A percentile compares a stretch with the other conserved stretches of the same genome.
phyloP scores from a whole-genome alignment of 2,888 invertebrate genomes.

The Tryphoninae sp. region DNA sequence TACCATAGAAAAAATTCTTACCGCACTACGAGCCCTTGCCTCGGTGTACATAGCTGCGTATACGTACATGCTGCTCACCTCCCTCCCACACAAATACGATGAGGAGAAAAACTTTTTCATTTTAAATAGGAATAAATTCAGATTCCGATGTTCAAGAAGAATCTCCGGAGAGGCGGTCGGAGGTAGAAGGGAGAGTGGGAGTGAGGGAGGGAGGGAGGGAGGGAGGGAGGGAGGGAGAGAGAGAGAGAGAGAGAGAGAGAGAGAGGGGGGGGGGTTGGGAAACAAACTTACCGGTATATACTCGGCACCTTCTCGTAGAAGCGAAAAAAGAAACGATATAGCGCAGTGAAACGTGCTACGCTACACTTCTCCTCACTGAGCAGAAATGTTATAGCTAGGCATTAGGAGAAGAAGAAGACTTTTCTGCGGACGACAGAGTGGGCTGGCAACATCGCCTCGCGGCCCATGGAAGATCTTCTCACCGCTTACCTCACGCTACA shows the following conservation, averaged over 20 bases:
- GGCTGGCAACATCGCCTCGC: slow-evolving; percentile 27
- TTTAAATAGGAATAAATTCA: slow-evolving; percentile 78
- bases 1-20: slow-evolving; percentile 35
- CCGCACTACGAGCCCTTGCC: slow-evolving; percentile 18
- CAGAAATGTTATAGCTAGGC: slow-evolving; percentile 30
- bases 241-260: slow-evolving; percentile 13
- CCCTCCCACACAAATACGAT: slow-evolving; percentile 28
- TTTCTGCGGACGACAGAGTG: slow-evolving; percentile 16
- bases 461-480: slow-evolving; percentile 34
- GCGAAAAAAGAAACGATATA: slow-evolving; percentile 30
- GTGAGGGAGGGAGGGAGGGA: background rate
- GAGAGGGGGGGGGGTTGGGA: slow-evolving; percentile 1
- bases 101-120: slow-evolving; percentile 74
- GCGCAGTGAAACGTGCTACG: slow-evolving; percentile 43
- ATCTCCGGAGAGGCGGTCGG: slow-evolving; percentile 56
- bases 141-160: slow-evolving; percentile 66
- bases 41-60: slow-evolving; percentile 4
- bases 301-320: slow-evolving; percentile 26
- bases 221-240: background rate
- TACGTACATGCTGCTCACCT: background rate
- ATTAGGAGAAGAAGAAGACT: background rate
- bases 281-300: slow-evolving; percentile 1
- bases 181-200: background rate
- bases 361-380: slow-evolving; percentile 24
- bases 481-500: slow-evolving; percentile 39